Percentiles rank a stretch among this genome's conserved stretches.
phyloP scores from a whole-genome alignment of 1,140 invertebrate species.

The Drosophila arawakana region DNA sequence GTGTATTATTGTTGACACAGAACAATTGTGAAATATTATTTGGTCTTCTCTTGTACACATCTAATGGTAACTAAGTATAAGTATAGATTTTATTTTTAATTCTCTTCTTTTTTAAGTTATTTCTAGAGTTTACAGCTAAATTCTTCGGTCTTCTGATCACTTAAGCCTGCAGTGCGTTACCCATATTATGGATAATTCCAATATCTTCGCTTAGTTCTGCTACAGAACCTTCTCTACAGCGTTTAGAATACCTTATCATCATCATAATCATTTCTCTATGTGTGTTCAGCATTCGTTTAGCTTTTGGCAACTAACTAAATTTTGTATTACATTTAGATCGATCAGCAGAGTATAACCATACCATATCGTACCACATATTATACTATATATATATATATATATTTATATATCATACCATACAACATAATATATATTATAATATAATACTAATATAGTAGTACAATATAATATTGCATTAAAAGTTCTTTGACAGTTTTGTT shows the following conservation, averaged over 20 bases:
- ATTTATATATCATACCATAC: conserved; percentile 10
- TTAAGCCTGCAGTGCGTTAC: conserved; percentile 56
- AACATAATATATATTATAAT: conserved; percentile 50
- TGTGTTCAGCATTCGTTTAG: conserved; percentile 72
- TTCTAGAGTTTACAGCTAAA: conserved; percentile 55
- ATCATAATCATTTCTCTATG: conserved; percentile 25
- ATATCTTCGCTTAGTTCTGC: conserved; percentile 65
- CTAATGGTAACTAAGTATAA: conserved; percentile 67
- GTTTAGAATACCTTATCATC: conserved; percentile 16
- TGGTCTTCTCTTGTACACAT: conserved; percentile 78
- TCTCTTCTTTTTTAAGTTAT: conserved; percentile 45
- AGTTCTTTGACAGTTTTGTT: conserved; percentile 41
- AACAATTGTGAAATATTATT: conserved; percentile 62
- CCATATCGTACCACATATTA: conserved; percentile 7
- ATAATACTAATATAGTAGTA: conserved; percentile 64
- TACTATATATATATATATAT: background rate
- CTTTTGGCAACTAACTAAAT: conserved; percentile 69
- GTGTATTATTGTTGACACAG: conserved; percentile 52
- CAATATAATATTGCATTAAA: conserved; percentile 76
- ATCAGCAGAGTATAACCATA: conserved; percentile 50
- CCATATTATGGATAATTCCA: conserved; percentile 72
- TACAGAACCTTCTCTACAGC: conserved; percentile 63
- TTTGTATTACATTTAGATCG: conserved; percentile 74
- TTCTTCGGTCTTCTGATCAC: conserved; percentile 47
- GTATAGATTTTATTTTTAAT: conserved; percentile 48